These are phyloP conservation scores for Parapsyche elsis DNA, from an alignment of 1,140 invertebrate genomes.

Conservation along the genomic window DNA sequence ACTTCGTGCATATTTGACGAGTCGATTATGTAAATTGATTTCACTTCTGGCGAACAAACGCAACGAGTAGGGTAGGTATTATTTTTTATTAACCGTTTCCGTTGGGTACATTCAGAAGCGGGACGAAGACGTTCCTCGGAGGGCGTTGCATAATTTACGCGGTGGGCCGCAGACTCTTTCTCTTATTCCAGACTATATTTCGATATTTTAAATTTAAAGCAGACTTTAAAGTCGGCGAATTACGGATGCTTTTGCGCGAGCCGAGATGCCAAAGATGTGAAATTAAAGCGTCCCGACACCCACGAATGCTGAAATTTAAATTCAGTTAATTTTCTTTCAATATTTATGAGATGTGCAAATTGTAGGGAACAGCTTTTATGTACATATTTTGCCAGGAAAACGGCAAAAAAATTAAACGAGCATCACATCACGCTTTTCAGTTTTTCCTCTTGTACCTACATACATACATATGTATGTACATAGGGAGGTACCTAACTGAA, in stretches of 20 bases:
- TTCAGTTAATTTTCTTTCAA: constrained; percentile 1
- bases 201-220: constrained; percentile 38
- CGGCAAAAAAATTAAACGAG: too few species aligned
- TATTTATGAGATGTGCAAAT: not conserved
- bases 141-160: constrained; percentile 29
- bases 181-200: not conserved
- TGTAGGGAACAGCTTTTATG: not conserved
- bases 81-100: constrained; percentile 36
- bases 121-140: not conserved
- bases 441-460: too few species aligned
- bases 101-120: not conserved
- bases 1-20: constrained; percentile 54
- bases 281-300: not conserved
- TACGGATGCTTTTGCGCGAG: not conserved
- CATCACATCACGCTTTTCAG: too few species aligned
- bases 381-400: not conserved
- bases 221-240: not conserved
- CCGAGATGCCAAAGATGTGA: not conserved
- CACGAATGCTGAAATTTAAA: not conserved
- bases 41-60: constrained; percentile 33
- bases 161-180: not conserved
- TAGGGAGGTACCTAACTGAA: too few species aligned
- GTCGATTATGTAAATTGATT: constrained; percentile 57
- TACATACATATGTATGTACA: too few species aligned
- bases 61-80: not conserved